Base-by-base conservation (phyloP, 2,113 vertebrate species). In the Cathartes aura region DNA sequence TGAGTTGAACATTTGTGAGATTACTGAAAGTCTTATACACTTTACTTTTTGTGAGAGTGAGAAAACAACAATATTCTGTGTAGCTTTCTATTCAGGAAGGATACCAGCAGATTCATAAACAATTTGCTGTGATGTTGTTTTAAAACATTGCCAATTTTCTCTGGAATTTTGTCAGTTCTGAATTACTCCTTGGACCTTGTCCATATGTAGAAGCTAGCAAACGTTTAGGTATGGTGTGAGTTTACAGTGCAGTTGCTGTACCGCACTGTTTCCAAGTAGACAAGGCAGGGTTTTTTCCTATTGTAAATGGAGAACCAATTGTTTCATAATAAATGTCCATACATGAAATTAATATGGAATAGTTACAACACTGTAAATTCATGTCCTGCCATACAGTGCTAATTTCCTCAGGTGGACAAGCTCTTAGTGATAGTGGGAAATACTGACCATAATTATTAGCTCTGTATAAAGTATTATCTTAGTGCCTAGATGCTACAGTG, bases 401-500 rank as follows among this genome's bases (percentile, higher is more conserved):
- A 15, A n/a, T 74, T 95, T 95, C 78, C 36, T 52, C 62, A 34
- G 11, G 5, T 87, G 81, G 84, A 82, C 56, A 64, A 92, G 80
- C 73, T 84, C 63, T 53, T 62, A 36, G 27, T 84, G 58, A 62
- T 30, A 82, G 59, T 87, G 79, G 63, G 66, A 89, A 94, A 93
- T 67, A 59, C 23, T 89, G 87, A 93, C 74, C 23, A 4, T 86
- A 64, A 85, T 30, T 92, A 79, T 63, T 83, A 95, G 83, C 48
- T 96, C 78, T 93, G 18, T 84, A 29, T 53, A 27, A 95, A 96
- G 43, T 94, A 67, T 80, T 89, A 92, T 93, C 89, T 89, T 93
- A 95, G 96, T 97, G 93, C 95, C 92, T 96, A 92, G 89, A 95
- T 92, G 95, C 96, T 96, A 95, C 90, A 89, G 81, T 96, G 96